These are phyloP conservation scores for Trematomus bernacchii DNA, from an alignment of 2,797 vertebrate species.

Conservation along the genomic window DNA sequence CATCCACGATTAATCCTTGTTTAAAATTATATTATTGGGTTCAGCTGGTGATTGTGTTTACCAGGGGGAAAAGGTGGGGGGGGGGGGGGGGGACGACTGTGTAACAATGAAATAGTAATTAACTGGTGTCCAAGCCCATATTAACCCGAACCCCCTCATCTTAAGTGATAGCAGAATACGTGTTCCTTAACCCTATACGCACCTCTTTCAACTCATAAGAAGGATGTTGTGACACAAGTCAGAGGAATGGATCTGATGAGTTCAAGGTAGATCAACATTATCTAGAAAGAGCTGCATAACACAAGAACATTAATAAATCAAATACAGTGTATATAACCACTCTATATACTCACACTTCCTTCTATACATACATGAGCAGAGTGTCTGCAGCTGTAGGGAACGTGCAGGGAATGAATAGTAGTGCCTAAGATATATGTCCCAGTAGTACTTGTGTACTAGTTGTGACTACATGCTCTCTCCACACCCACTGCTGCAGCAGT, in stretches of 20 bases:
- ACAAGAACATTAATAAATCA: not conserved
- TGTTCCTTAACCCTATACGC: not conserved
- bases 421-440: not conserved
- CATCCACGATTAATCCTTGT: conserved; percentile 69
- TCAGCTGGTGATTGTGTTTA: conserved; percentile 41
- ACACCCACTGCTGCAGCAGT: not conserved
- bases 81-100: no score
- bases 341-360: not conserved
- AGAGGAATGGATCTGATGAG: not conserved
- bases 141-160: not conserved
- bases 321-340: not conserved
- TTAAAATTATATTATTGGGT: conserved; percentile 57
- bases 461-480: not conserved
- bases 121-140: conserved; percentile 9
- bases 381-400: not conserved
- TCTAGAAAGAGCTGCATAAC: not conserved
- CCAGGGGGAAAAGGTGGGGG: conserved; percentile 7
- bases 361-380: not conserved
- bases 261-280: no score
- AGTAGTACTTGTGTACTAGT: not conserved
- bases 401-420: no score
- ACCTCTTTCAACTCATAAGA: not conserved
- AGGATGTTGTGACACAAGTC: not conserved
- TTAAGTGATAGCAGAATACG: not conserved
- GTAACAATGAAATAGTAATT: conserved; percentile 18